These are phyloP conservation scores for Penaeus monodon DNA, from an alignment of 2,888 invertebrate species.

Conservation along the genomic window DNA sequence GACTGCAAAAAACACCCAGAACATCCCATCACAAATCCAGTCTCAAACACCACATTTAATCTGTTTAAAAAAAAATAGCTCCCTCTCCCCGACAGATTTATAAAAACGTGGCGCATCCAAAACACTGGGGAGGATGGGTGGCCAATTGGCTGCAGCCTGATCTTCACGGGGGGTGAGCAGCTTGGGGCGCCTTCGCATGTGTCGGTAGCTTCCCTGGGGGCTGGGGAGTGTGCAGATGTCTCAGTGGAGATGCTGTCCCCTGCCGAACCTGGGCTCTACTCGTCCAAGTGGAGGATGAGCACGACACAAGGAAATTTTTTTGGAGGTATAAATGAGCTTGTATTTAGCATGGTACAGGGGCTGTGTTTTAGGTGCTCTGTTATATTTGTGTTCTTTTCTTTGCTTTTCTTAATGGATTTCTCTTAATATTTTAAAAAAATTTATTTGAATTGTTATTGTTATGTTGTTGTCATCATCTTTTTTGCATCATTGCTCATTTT, in stretches of 20 bases:
- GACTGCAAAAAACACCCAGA: too few relatives aligned
- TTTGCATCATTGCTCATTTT: too few relatives aligned
- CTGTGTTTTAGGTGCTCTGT: slow-evolving; percentile 3
- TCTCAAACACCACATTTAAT: too few relatives aligned
- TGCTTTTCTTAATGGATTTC: too few relatives aligned
- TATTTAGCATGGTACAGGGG: too few relatives aligned
- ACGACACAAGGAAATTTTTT: slow-evolving; percentile 89
- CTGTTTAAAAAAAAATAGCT: too few relatives aligned
- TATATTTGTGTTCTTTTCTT: too few relatives aligned
- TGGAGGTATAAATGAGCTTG: slow-evolving; percentile 79
- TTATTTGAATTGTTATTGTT: too few relatives aligned
- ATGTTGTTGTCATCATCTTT: too few relatives aligned
- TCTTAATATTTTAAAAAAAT: too few relatives aligned
- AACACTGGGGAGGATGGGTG: slow-evolving; percentile 89
- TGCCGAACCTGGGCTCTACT: slow-evolving; percentile 79
- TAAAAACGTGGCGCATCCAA: slow-evolving; percentile 88
- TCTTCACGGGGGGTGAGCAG: slow-evolving; percentile 79
- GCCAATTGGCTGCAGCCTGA: slow-evolving; percentile 83
- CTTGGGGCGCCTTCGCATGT: slow-evolving; percentile 75
- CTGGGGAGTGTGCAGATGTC: slow-evolving; percentile 83
- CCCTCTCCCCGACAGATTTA: slow-evolving; percentile 74
- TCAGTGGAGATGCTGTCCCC: slow-evolving; percentile 87
- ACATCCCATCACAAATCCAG: too few relatives aligned
- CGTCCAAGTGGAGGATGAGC: slow-evolving; percentile 90
- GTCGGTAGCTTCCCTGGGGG: slow-evolving; percentile 79